A percentile compares a stretch with the other conserved stretches of the same genome.
These are phyloP conservation scores for Caenorhabditis elegans DNA, from an alignment of 1,140 invertebrate species.

Conservation along the genomic window DNA sequence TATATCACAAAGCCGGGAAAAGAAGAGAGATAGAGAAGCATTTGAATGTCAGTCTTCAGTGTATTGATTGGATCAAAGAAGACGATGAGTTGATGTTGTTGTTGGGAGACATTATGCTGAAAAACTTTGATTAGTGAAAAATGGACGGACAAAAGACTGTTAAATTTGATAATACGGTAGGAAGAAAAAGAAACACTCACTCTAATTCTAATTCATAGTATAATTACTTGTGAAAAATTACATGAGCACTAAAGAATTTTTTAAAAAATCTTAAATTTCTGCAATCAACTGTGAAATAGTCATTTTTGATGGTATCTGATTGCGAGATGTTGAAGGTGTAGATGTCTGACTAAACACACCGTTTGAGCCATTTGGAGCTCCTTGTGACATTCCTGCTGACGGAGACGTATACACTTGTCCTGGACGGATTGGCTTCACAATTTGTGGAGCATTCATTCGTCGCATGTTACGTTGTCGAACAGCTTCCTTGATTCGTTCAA, in stretches of 20 bases:
- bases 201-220: no score
- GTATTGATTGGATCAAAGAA: neutral
- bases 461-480: constrained; percentile 93
- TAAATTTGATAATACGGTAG: neutral
- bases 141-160: neutral
- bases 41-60: neutral
- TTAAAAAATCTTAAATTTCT: neutral
- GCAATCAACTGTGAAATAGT: constrained; percentile 13
- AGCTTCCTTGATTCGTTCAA: constrained; percentile 97
- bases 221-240: no score
- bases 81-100: neutral
- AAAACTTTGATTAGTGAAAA: constrained; percentile 1
- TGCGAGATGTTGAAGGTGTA: neutral
- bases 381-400: neutral
- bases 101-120: neutral
- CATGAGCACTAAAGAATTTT: no score
- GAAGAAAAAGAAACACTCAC: neutral
- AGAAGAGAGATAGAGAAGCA: neutral
- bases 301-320: constrained; percentile 23
- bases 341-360: neutral
- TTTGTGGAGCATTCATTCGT: constrained; percentile 28
- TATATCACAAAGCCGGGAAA: constrained; percentile 23
- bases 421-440: constrained; percentile 63
- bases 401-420: constrained; percentile 50
- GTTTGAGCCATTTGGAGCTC: neutral